Evolutionary conservation across 2,113 vertebrate genomes (phyloP).

Genomic region (Lanius collurio): DNA sequence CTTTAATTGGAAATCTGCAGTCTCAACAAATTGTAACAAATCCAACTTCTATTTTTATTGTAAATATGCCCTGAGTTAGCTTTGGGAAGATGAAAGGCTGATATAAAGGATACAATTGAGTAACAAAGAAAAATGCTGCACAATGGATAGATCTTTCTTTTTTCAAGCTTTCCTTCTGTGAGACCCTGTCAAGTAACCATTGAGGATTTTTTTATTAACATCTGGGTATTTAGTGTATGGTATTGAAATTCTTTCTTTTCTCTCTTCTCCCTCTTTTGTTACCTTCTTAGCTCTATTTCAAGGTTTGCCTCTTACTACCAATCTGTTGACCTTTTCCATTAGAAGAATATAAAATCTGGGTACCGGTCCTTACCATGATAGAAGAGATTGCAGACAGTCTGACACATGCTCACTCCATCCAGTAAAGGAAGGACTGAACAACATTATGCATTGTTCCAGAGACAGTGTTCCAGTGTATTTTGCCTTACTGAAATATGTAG

Average conservation of each 20-base stretch:
- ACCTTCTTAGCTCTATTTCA: background rate
- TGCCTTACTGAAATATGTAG: background rate
- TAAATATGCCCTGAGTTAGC: constrained; percentile 7
- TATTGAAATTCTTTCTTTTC: background rate
- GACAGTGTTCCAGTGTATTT: background rate
- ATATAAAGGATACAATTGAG: background rate
- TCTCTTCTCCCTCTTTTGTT: background rate
- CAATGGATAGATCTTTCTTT: background rate
- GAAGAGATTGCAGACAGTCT: background rate
- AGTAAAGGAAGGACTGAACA: background rate
- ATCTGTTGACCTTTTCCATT: background rate
- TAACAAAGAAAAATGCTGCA: background rate
- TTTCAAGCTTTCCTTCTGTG: background rate
- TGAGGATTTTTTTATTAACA: background rate
- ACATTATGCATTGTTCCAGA: rapidly evolving
- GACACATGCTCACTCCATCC: background rate
- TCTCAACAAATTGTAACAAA: constrained; percentile 29
- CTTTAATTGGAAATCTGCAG: constrained; percentile 31
- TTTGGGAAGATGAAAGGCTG: constrained; percentile 33
- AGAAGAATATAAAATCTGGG: background rate
- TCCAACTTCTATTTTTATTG: constrained; percentile 24
- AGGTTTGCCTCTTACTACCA: background rate
- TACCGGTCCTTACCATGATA: background rate
- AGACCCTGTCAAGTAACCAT: background rate
- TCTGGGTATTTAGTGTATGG: background rate